Evolutionary conservation across 1,140 invertebrate species (phyloP).

Genomic region (Papilio helenus): DNA sequence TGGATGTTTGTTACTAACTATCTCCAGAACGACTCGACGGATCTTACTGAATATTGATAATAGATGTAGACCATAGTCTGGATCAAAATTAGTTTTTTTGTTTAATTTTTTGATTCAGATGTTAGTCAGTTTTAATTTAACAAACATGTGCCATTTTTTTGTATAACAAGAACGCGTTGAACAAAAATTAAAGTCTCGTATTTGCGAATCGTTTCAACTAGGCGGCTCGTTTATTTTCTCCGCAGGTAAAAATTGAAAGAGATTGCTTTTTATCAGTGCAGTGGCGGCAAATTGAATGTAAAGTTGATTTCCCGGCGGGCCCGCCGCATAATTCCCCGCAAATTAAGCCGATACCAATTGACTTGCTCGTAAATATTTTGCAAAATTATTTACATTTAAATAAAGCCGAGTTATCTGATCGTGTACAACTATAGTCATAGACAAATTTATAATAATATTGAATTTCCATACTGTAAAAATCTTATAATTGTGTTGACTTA

Average conservation of each 20-base stretch:
- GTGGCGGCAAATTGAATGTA: conserved; percentile 76
- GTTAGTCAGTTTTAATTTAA: neutral
- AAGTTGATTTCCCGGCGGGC: conserved; percentile 79
- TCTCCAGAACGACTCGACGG: too few species aligned
- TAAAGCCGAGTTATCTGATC: conserved; percentile 40
- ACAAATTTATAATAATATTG: conserved; percentile 40
- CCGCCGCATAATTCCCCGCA: conserved; percentile 72
- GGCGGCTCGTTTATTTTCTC: conserved; percentile 46
- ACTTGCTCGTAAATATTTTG: conserved; percentile 78
- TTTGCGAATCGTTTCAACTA: conserved; percentile 23
- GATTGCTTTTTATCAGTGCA: conserved; percentile 79
- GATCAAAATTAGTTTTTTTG: too few species aligned
- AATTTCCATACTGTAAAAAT: neutral
- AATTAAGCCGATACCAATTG: conserved; percentile 79
- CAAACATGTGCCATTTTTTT: neutral
- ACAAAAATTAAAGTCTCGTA: neutral
- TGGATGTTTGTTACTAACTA: too few species aligned
- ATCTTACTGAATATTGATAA: too few species aligned
- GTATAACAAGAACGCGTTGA: neutral
- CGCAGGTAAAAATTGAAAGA: conserved; percentile 75
- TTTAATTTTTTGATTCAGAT: too few species aligned
- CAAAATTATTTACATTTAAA: conserved; percentile 65
- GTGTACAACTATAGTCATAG: neutral
- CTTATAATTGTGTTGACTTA: neutral
- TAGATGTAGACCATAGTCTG: too few species aligned